phyloP scores from a whole-genome alignment of 2,113 vertebrate species.

The Tachuris rubrigastra region DNA sequence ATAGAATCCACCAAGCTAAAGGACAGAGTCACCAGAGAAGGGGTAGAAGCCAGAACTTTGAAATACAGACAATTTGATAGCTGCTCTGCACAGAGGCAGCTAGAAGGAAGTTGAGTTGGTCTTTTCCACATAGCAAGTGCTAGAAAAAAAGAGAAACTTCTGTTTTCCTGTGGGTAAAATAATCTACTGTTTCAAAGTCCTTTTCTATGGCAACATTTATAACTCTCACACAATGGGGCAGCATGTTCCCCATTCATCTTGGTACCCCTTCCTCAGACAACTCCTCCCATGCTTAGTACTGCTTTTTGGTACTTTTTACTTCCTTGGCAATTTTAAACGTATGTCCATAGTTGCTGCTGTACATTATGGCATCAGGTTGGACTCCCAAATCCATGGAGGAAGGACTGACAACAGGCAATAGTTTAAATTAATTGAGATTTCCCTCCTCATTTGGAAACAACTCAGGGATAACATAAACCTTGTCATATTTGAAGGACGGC shows the following conservation, averaged over 20 bases:
- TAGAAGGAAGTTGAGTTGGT: neutral
- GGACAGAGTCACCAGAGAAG: neutral
- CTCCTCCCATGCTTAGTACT: neutral
- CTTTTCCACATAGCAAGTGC: neutral
- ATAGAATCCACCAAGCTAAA: neutral
- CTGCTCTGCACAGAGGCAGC: neutral
- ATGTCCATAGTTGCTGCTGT: neutral
- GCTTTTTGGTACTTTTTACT: neutral
- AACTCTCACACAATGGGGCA: neutral
- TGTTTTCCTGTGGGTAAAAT: neutral
- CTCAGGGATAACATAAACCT: constrained; percentile 41
- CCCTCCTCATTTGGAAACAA: constrained; percentile 24
- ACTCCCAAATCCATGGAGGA: neutral
- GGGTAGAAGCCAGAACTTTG: neutral
- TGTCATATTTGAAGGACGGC: constrained; percentile 29
- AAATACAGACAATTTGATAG: neutral
- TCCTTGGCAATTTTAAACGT: neutral
- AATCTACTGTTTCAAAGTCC: neutral
- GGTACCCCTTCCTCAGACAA: neutral
- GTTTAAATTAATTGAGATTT: constrained; percentile 41
- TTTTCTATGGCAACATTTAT: neutral
- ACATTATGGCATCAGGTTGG: neutral
- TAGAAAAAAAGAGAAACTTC: neutral
- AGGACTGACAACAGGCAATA: constrained; percentile 21
- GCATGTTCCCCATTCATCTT: neutral